These are phyloP conservation scores for Cryptocephalus primarius DNA, from an alignment of 2,888 invertebrate species.

Conservation along the genomic window DNA sequence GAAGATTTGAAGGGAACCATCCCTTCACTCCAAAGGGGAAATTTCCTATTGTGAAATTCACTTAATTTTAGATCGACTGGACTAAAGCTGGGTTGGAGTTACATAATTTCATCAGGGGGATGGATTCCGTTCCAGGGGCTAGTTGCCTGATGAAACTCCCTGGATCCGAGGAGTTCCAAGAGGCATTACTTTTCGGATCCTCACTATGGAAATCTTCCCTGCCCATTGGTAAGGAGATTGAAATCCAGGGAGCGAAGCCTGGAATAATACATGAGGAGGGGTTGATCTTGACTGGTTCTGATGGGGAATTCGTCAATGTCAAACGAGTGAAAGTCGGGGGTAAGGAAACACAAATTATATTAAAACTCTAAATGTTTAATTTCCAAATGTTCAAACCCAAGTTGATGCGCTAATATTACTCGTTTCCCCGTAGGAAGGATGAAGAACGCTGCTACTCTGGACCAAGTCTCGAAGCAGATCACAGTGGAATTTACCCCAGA, in stretches of 20 bases:
- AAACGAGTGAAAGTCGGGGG: conserved; percentile 32
- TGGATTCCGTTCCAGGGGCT: conserved; percentile 93
- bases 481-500: conserved; percentile 57
- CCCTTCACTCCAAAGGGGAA: neutral
- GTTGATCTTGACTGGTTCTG: conserved; percentile 67
- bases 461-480: conserved; percentile 46
- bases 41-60: neutral
- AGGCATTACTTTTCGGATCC: conserved; percentile 73
- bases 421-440: conserved; percentile 51
- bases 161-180: conserved; percentile 39
- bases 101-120: conserved; percentile 87
- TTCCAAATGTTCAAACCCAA: too few species aligned
- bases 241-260: conserved; percentile 51
- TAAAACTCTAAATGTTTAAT: too few species aligned
- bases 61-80: conserved; percentile 52
- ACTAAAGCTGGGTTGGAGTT: conserved; percentile 57
- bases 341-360: conserved; percentile 4
- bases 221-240: conserved; percentile 46
- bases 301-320: conserved; percentile 58
- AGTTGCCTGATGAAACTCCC: conserved; percentile 38
- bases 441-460: conserved; percentile 71
- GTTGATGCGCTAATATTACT: too few species aligned
- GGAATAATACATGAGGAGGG: conserved; percentile 71
- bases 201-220: conserved; percentile 51
- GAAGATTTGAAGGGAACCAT: neutral